Evolutionary conservation across 2,797 vertebrate species (phyloP).

Genomic region (Pipistrellus nathusii): DNA sequence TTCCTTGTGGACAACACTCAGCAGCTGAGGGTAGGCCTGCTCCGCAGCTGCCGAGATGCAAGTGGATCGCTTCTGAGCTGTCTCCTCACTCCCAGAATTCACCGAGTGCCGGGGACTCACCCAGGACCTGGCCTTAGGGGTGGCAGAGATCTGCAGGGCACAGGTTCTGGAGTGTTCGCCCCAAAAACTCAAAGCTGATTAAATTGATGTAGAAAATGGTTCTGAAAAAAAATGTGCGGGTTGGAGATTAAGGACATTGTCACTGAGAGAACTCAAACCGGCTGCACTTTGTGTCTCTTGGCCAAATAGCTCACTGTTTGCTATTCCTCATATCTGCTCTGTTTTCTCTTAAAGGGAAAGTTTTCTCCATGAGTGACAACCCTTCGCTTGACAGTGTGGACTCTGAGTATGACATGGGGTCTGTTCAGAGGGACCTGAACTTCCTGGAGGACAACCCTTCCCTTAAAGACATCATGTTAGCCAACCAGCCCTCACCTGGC

Average conservation of each 20-base stretch:
- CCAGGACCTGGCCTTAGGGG: not conserved
- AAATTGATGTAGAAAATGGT: not conserved
- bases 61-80: not conserved
- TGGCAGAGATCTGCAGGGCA: not conserved
- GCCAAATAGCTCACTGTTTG: not conserved
- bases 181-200: not conserved
- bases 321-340: slow-evolving; percentile 18
- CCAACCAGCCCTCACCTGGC: slow-evolving; percentile 87
- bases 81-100: too few relatives aligned
- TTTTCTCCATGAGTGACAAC: slow-evolving; percentile 93
- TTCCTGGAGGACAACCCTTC: slow-evolving; percentile 93
- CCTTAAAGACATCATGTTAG: slow-evolving; percentile 91
- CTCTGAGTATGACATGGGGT: slow-evolving; percentile 96
- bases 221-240: not conserved
- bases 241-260: not conserved
- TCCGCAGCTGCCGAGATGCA: too few relatives aligned
- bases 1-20: not conserved
- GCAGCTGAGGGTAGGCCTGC: not conserved
- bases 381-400: slow-evolving; percentile 95
- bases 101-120: fast-evolving
- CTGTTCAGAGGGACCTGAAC: slow-evolving; percentile 93
- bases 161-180: not conserved
- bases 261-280: not conserved
- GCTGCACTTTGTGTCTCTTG: not conserved
- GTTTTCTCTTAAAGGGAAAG: slow-evolving; percentile 90